These are phyloP conservation scores for Loris lydekkerianus DNA, from an alignment of 2,797 vertebrate species.

Conservation along the genomic window DNA sequence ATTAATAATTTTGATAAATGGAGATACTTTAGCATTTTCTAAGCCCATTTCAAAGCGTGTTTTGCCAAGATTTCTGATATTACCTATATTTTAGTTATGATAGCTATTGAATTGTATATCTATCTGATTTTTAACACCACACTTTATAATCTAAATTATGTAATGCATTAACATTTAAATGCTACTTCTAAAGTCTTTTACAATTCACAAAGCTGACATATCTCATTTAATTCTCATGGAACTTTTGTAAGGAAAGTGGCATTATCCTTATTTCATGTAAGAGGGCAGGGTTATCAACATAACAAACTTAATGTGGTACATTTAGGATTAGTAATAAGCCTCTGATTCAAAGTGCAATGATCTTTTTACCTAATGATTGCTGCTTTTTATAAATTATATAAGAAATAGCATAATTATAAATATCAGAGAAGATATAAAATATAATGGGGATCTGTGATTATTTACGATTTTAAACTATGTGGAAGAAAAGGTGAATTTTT, in stretches of 20 bases:
- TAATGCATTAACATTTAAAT: background rate
- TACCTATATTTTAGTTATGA: background rate
- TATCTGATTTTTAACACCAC: background rate
- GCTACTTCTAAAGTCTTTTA: constrained; percentile 32
- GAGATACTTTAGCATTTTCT: background rate
- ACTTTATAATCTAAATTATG: background rate
- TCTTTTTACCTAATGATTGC: background rate
- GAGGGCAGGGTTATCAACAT: background rate
- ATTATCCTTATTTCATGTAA: background rate
- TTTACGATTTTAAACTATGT: background rate
- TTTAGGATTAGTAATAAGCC: background rate
- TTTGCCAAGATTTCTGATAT: constrained; percentile 34
- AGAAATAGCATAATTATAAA: constrained; percentile 33
- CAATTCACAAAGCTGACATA: background rate
- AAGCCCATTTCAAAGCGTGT: background rate
- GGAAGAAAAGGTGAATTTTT: background rate
- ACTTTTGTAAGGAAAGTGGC: background rate
- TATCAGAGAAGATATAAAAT: background rate
- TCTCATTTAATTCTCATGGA: constrained; percentile 5
- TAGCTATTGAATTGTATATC: background rate
- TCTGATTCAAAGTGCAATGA: background rate
- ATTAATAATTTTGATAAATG: constrained; percentile 43
- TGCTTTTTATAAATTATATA: constrained; percentile 1
- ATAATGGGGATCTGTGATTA: background rate
- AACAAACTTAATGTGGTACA: background rate